These are phyloP conservation scores for Oryzaephilus surinamensis DNA, from an alignment of 1,140 invertebrate species.

Conservation along the genomic window DNA sequence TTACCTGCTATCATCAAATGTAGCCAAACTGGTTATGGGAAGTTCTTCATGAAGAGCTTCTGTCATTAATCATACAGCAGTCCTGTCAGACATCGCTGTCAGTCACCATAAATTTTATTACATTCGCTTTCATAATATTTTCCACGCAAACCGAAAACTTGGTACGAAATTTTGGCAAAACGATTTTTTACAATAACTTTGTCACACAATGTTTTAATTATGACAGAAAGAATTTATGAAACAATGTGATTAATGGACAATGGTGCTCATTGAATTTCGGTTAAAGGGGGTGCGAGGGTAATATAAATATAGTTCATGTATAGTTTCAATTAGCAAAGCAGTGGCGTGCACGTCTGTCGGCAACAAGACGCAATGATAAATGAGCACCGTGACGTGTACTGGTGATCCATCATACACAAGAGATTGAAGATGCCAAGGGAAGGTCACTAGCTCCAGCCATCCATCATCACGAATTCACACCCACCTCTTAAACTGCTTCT, in stretches of 20 bases:
- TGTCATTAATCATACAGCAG: too few species aligned
- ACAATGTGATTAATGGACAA: conserved; percentile 12
- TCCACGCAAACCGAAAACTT: too few species aligned
- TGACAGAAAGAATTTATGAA: too few species aligned
- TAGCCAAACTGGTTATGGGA: conserved; percentile 21
- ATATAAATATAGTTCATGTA: too few species aligned
- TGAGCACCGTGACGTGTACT: conserved; percentile 28
- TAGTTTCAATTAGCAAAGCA: conserved; percentile 20
- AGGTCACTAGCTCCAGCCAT: conserved; percentile 32
- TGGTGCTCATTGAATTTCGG: conserved; percentile 3
- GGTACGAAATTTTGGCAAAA: too few species aligned
- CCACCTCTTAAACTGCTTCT: conserved; percentile 2
- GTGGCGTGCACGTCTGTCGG: conserved; percentile 14
- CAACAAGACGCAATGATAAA: conserved; percentile 26
- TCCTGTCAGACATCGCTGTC: too few species aligned
- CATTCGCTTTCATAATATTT: too few species aligned
- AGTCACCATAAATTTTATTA: too few species aligned
- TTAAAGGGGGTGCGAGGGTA: too few species aligned
- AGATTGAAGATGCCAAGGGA: conserved; percentile 33
- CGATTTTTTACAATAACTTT: too few species aligned
- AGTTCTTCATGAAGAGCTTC: too few species aligned
- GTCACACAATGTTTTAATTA: too few species aligned
- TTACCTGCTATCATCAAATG: conserved; percentile 29
- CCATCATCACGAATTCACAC: conserved; percentile 26
- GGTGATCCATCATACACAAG: conserved; percentile 34